These are phyloP conservation scores for Hecatera dysodea DNA, from an alignment of 2,888 invertebrate genomes.

Conservation along the genomic window DNA sequence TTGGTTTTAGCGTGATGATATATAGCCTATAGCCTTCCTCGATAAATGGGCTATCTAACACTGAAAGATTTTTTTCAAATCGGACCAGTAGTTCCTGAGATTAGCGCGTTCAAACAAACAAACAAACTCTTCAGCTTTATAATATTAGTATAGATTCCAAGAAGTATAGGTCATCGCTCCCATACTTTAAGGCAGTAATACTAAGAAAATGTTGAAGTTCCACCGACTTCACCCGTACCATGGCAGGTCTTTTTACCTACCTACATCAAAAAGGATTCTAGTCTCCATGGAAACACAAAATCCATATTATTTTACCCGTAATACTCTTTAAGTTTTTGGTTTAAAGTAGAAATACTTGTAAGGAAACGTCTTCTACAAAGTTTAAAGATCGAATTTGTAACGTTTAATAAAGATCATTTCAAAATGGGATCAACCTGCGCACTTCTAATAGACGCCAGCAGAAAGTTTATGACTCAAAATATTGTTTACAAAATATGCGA, in stretches of 20 bases:
- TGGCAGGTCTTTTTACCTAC: no score
- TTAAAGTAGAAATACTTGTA: background rate
- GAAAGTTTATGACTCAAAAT: slow-evolving; percentile 7
- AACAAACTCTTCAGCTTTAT: no score
- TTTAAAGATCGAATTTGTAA: background rate
- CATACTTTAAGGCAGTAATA: background rate
- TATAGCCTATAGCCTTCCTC: no score
- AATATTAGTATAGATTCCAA: no score
- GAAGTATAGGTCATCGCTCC: no score
- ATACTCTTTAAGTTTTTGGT: background rate
- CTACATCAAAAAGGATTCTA: background rate
- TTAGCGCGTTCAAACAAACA: no score
- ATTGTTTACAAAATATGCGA: background rate
- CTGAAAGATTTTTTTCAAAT: no score
- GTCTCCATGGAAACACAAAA: slow-evolving; percentile 12
- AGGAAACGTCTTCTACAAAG: background rate
- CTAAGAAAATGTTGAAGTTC: background rate
- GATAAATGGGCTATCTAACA: no score
- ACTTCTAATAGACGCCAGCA: background rate
- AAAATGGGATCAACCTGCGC: slow-evolving; percentile 1
- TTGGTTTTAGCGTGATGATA: no score
- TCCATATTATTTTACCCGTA: background rate
- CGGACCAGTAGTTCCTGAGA: no score
- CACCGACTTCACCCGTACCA: background rate
- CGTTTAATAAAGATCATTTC: slow-evolving; percentile 11